Base-by-base conservation (phyloP, 2,113 vertebrate genomes). In the Australoheros scitulus region DNA sequence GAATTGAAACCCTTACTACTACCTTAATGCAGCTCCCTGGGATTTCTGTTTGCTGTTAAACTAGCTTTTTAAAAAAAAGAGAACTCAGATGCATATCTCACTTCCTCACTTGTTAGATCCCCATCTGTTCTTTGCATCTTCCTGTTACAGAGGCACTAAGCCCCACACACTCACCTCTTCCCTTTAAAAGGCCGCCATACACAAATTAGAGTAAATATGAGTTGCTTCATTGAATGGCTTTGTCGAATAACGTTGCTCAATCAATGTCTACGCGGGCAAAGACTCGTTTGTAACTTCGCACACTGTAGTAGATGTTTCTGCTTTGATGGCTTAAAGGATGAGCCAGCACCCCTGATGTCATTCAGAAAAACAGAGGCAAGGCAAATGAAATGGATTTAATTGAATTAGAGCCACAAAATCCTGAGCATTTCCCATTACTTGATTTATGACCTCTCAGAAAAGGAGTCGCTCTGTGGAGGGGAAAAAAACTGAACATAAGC, bases 21-120 rank as follows among this genome's bases (percentile, higher is more conserved):
- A 3, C 50, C 3, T 20, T 3, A 29, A 43, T 64, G 2, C 47
- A 29, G 11, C 6, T 57, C 1, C 1, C n/a, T 32, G 29, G 14
- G 47, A 13, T 60, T 65, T 60, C 58, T 5, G 14, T 81, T 68
- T n/a, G 34, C 38, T 10, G 22, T 56, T 3, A 52, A 64, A 52
- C 15, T 14, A 20, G 2, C 24, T 20, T 47, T 4, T 43, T 32
- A 82, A 83, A 58, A 64, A 13, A 61, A 57, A 47, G 10, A 77
- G 52, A 88, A 79, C 47, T 11, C 17, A 57, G 85, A 90, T 88
- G 17, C 61, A 34, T 84, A 86, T 93, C 86, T 89, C 29, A 92
- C 89, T 92, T 93, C 91, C 90, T 88, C 72, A 50, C 77, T 14
- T 9, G 17, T 56, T 61, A 47, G 32, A 59, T 88, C 56, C 11